These are phyloP conservation scores for Acanthococcus lagerstroemiae DNA, from an alignment of 2,888 invertebrate genomes.

Conservation along the genomic window DNA sequence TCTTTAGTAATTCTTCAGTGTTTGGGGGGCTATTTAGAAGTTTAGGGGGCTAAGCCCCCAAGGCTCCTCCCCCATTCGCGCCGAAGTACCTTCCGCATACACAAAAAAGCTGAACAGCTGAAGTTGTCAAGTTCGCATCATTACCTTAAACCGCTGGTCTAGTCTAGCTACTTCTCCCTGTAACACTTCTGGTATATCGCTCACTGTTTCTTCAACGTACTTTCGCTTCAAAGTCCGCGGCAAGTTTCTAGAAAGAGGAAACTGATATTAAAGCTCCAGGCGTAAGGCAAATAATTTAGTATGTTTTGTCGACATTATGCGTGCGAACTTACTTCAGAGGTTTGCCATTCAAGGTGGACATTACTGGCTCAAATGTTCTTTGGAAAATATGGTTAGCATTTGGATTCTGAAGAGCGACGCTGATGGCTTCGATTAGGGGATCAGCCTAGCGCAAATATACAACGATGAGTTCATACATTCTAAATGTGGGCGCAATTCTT, in stretches of 20 bases:
- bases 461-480: background rate
- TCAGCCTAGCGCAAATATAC: conserved; percentile 43
- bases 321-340: conserved; percentile 67
- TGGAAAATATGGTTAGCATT: conserved; percentile 85
- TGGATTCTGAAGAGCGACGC: conserved; percentile 65
- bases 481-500: background rate
- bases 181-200: conserved; percentile 76
- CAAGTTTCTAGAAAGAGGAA: conserved; percentile 48
- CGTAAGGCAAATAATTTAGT: background rate
- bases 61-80: too few relatives aligned
- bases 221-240: conserved; percentile 63
- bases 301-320: too few relatives aligned
- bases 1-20: too few relatives aligned
- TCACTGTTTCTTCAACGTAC: conserved; percentile 56
- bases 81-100: background rate
- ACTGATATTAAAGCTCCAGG: background rate
- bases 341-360: conserved; percentile 79
- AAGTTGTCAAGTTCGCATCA: background rate
- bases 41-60: too few relatives aligned
- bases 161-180: conserved; percentile 90
- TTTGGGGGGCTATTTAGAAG: too few relatives aligned
- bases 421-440: conserved; percentile 76
- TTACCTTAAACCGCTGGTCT: conserved; percentile 79
- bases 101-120: background rate
- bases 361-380: conserved; percentile 79